Base-by-base conservation (phyloP, 2,888 invertebrate species). In the Eristalis intricaria region DNA sequence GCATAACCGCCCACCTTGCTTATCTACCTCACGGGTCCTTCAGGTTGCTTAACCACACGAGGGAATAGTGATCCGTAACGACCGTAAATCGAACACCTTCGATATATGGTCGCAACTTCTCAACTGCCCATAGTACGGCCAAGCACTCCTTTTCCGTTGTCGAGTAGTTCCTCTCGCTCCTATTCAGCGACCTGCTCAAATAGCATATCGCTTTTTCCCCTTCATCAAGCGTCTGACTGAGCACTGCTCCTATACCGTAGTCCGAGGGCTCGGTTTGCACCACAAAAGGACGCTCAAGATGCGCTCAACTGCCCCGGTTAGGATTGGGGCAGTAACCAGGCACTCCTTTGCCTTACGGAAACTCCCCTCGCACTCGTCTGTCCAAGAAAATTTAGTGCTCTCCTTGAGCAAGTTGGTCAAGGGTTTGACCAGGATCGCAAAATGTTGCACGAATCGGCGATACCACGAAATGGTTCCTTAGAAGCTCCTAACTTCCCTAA, bases 91-190 rank as follows among this genome's bases (percentile, higher is more conserved):
- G 84, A 10, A 11, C 32, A 10, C 85, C 85, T 22, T 81, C 80
- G 2, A 88, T n/a, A 22, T 88, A 83, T 2, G 65, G 75, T 56
- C 83, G 4, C 60, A 88, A 84, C 38, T 88, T 79, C 19, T 82
- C 82, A 1, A 82, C 40, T 0, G 63, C 68, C 26, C 56, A 65
- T 19, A 88, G 15, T 29, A 88, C 40, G 40, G 40, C 40, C 40
- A 40, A 40, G 64, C 2, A n/a, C n/a, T n/a, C n/a, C n/a, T n/a
- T n/a, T n/a, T n/a, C n/a, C n/a, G n/a, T n/a, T n/a, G n/a, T n/a
- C 74, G 75, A 35, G 73, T 58, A 23, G 32, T 69, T 64, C 74
- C 85, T 29, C 73, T 56, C 65, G 56, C 19, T 58, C 58, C 19
- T 23, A 4, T 4, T 19, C 4, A 58, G 58, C 3, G 58, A 19